phyloP scores from a whole-genome alignment of 2,888 invertebrate genomes.

The Atethmia centrago region DNA sequence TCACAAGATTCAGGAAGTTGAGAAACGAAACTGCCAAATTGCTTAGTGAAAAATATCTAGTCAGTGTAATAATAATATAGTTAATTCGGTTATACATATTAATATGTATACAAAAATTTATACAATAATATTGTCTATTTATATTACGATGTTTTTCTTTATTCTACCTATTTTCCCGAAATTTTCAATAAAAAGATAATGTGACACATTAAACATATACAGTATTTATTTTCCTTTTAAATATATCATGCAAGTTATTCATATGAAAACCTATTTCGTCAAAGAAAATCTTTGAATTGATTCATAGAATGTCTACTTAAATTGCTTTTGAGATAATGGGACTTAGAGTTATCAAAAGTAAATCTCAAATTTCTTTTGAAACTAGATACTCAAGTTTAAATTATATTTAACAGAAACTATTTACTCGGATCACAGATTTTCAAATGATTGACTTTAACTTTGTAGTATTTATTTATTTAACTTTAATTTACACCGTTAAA shows the following conservation, averaged over 20 bases:
- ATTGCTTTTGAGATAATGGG: conserved; percentile 20
- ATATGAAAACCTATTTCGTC: neutral
- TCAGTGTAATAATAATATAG: conserved; percentile 85
- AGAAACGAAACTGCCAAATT: conserved; percentile 83
- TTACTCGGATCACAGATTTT: neutral
- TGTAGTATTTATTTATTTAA: no score
- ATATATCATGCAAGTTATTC: conserved; percentile 3
- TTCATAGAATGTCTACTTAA: conserved; percentile 18
- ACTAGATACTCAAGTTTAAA: neutral
- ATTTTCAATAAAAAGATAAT: conserved; percentile 61
- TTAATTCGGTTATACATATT: conserved; percentile 87
- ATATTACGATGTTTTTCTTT: conserved; percentile 80
- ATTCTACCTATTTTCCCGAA: conserved; percentile 57
- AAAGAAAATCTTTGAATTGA: neutral
- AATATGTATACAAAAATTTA: conserved; percentile 89
- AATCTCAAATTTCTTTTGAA: conserved; percentile 24
- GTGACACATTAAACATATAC: conserved; percentile 28
- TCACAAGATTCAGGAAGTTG: conserved; percentile 90
- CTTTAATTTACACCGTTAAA: no score
- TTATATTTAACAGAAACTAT: neutral
- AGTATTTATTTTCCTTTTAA: conserved; percentile 40
- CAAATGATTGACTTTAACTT: neutral
- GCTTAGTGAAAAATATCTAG: conserved; percentile 84
- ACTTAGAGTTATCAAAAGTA: conserved; percentile 4
- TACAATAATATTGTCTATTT: conserved; percentile 90